Evolutionary conservation across 2,888 invertebrate species (phyloP), one percentile per base, ranked within the genome.

Genomic region (Augochlorella aurata): DNA sequence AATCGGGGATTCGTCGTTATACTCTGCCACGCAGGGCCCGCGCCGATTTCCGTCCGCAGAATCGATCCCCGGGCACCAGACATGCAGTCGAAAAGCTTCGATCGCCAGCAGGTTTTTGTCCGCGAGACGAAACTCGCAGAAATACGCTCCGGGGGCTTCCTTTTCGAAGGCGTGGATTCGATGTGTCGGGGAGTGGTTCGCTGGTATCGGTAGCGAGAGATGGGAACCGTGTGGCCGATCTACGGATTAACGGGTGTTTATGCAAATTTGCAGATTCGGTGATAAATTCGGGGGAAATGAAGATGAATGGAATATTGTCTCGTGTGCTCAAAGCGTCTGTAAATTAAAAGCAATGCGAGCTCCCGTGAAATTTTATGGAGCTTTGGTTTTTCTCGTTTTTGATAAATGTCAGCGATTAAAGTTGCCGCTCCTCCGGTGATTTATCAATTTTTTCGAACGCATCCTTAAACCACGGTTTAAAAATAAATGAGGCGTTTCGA

Each of bases 1-100:
- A 85, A 87, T 83, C 77, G 71, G 71, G 81, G 66, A 87, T 83
- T 65, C 73, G 76, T 29, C 61, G 16, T 84, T 76, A 70, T 75
- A 72, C 47, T 16, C 49, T 54, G 63, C 47, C 21, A 12, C n/a
- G 61, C 9, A 16, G 8, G 61, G 78, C 12, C 12, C n/a, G 44
- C 18, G 18, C 16, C 79, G 78, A 78, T 78, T 73, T 65, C 63
- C 72, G 61, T 24, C 21, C 8, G 29, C 54, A 18, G 69, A 45
- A 24, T 65, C 38, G 38, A 63, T n/a, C 18, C 63, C n/a, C 38
- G 38, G 10, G 29, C 47, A 7, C 24, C 54, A 24, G 54, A 21
- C 38, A 38, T 38, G 3, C 38, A 5, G 24, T 58, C 54, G 54
- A 58, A 24, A 58, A 58, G 24, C 14, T 58, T 14, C 24, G 54